Evolutionary conservation across 2,113 vertebrate genomes (phyloP).

Genomic region (Rynchops niger): DNA sequence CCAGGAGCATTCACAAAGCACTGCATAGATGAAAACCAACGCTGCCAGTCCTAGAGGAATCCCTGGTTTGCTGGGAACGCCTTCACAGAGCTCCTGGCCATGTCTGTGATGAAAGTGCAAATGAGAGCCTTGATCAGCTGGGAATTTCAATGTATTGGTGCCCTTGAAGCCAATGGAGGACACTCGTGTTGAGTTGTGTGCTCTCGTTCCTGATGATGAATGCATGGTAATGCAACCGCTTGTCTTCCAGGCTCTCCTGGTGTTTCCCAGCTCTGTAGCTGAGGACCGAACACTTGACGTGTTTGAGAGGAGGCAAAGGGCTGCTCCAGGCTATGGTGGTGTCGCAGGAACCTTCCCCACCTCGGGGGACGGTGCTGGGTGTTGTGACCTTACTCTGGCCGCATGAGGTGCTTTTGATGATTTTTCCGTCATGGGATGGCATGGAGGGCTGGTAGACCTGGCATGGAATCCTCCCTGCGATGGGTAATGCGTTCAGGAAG

Average conservation of each 20-base stretch:
- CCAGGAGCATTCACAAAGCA: not conserved
- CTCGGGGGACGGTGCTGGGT: not conserved
- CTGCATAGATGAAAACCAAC: not conserved
- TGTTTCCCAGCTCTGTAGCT: not conserved
- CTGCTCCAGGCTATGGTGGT: not conserved
- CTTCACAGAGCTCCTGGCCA: not conserved
- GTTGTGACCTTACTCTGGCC: not conserved
- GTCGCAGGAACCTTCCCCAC: not conserved
- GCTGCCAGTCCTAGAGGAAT: not conserved
- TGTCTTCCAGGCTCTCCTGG: slow-evolving; percentile 2
- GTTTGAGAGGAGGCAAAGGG: not conserved
- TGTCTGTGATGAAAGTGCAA: not conserved
- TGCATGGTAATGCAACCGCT: not conserved
- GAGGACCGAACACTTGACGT: not conserved
- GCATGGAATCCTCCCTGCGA: not conserved
- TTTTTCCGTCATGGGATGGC: not conserved
- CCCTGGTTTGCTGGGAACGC: not conserved
- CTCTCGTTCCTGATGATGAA: not conserved
- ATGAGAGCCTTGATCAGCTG: not conserved
- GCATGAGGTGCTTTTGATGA: rapidly evolving
- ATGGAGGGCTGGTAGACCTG: not conserved
- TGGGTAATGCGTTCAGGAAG: not conserved
- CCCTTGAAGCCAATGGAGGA: slow-evolving; percentile 39
- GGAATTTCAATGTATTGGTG: not conserved
- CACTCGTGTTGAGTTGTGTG: not conserved